Percentiles rank a stretch among this genome's conserved stretches.
Conservation (phyloP, 2,797 vertebrate species). For the Urosaurus nigricauda region DNA sequence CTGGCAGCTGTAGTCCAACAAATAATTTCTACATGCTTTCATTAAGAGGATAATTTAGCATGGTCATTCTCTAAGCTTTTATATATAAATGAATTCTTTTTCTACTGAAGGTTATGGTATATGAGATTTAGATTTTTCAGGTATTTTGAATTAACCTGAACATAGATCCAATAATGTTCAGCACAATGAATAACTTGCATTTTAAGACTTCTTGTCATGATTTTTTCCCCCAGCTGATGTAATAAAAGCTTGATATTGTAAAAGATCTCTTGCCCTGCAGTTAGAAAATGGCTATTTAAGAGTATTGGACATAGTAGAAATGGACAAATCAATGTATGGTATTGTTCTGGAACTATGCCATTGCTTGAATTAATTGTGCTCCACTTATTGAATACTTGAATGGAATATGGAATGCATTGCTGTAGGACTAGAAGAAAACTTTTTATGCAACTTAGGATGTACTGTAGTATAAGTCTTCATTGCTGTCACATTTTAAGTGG, state of each 20-base stretch:
- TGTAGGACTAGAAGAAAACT: neutral
- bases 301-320: neutral
- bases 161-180: neutral
- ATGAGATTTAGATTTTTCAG: neutral
- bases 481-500: neutral
- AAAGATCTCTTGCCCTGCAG: neutral
- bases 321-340: neutral
- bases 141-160: neutral
- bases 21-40: too few species aligned
- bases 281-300: neutral
- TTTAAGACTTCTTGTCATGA: neutral
- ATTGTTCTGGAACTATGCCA: neutral
- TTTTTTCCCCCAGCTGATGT: neutral
- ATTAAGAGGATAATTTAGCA: too few species aligned
- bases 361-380: neutral
- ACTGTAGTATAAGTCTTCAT: too few species aligned
- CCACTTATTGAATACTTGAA: neutral
- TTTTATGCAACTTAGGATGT: neutral
- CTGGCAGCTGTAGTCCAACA: too few species aligned
- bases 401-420: too few species aligned
- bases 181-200: neutral
- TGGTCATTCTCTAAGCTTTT: neutral
- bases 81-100: neutral
- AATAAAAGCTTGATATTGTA: neutral
- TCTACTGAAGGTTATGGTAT: neutral